Evolutionary conservation across 2,113 vertebrate species (phyloP).

Genomic region (Desmodus rotundus): DNA sequence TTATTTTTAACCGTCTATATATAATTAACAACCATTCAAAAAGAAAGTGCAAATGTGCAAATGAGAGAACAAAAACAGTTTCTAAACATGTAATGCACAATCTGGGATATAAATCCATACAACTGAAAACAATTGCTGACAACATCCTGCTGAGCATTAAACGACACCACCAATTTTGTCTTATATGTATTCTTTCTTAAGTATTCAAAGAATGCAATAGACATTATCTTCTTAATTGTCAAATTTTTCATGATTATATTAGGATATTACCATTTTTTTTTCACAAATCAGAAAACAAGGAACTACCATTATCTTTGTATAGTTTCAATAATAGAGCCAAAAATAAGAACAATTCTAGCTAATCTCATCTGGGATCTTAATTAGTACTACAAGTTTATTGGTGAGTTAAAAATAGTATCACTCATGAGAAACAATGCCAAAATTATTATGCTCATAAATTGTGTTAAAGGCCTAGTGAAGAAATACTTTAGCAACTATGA

Average conservation of each 20-base stretch:
- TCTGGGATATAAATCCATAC: conserved; percentile 58
- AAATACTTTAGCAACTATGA: conserved; percentile 69
- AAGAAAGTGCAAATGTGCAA: conserved; percentile 74
- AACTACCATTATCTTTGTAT: conserved; percentile 64
- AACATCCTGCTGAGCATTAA: conserved; percentile 68
- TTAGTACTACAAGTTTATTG: conserved; percentile 70
- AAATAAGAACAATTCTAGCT: conserved; percentile 69
- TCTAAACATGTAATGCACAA: conserved; percentile 66
- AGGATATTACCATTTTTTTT: conserved; percentile 63
- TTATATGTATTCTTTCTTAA: conserved; percentile 63
- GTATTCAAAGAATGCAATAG: conserved; percentile 65
- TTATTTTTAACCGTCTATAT: conserved; percentile 51
- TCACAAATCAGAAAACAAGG: conserved; percentile 68
- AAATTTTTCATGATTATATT: conserved; percentile 58
- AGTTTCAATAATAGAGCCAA: conserved; percentile 66
- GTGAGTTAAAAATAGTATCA: conserved; percentile 67
- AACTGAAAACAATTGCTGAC: conserved; percentile 62
- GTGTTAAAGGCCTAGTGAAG: conserved; percentile 68
- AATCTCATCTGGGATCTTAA: conserved; percentile 69
- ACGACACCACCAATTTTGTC: conserved; percentile 59
- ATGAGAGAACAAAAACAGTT: conserved; percentile 68
- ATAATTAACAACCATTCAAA: conserved; percentile 76
- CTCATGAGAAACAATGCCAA: conserved; percentile 71
- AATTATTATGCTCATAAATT: conserved; percentile 68
- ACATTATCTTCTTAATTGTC: conserved; percentile 66